These are phyloP conservation scores for Lagocephalus sceleratus DNA, from an alignment of 2,797 vertebrate genomes.

Conservation along the genomic window DNA sequence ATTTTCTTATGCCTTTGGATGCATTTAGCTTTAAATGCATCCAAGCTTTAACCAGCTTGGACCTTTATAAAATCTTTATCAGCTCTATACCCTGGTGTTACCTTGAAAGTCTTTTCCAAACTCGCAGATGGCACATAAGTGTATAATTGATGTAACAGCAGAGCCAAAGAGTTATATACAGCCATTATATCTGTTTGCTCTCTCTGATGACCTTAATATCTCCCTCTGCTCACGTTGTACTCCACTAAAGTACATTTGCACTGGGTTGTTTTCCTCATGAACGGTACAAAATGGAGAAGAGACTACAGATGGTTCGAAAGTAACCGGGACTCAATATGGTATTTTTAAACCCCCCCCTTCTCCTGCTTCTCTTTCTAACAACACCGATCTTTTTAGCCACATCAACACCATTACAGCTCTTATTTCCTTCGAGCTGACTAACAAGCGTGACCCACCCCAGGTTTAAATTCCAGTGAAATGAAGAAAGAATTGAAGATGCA, in stretches of 20 bases:
- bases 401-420: constrained; percentile 17
- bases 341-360: background rate
- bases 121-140: constrained; percentile 36
- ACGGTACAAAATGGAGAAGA: constrained; percentile 24
- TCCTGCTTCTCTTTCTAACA: constrained; percentile 20
- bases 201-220: constrained; percentile 38
- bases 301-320: constrained; percentile 21
- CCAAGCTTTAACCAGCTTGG: constrained; percentile 9
- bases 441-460: constrained; percentile 8
- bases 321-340: constrained; percentile 10
- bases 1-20: constrained; percentile 45
- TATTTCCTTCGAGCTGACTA: constrained; percentile 34
- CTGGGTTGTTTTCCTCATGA: background rate
- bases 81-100: constrained; percentile 16
- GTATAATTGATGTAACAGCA: constrained; percentile 47
- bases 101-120: constrained; percentile 32
- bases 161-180: constrained; percentile 17
- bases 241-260: constrained; percentile 24
- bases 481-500: constrained; percentile 38
- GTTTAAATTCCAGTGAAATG: constrained; percentile 33
- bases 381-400: constrained; percentile 37
- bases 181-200: constrained; percentile 16
- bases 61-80: constrained; percentile 39
- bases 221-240: constrained; percentile 33
- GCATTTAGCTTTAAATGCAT: too few species aligned